A percentile compares a stretch with the other conserved stretches of the same genome.
Conservation (phyloP, 2,888 invertebrate species). For the Cryptocephalus primarius region DNA sequence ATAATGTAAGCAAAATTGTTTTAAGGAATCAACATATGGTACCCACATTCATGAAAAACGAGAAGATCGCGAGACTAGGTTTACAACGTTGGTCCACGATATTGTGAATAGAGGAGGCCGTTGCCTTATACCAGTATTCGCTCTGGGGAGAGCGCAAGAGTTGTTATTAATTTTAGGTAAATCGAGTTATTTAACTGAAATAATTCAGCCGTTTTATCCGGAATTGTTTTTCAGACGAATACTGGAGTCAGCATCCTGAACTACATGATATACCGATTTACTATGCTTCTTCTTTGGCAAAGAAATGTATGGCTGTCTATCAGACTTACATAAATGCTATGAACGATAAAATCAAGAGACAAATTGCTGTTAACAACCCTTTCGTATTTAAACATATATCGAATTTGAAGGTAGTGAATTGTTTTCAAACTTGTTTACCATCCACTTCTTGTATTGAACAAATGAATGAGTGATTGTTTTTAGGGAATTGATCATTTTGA, state of each 20-base stretch:
- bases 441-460: neutral
- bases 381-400: conserved; percentile 98
- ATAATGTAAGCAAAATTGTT: neutral
- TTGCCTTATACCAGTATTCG: conserved; percentile 97
- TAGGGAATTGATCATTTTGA: conserved; percentile 98
- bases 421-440: neutral
- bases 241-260: conserved; percentile 95
- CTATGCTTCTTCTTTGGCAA: conserved; percentile 97
- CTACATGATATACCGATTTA: conserved; percentile 98
- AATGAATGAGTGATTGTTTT: conserved; percentile 1
- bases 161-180: conserved; percentile 62
- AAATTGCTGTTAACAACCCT: conserved; percentile 96
- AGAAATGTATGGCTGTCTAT: conserved; percentile 99
- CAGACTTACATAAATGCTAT: conserved; percentile 99
- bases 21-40: conserved; percentile 93
- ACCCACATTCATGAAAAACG: conserved; percentile 98
- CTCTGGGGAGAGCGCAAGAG: conserved; percentile 94
- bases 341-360: conserved; percentile 93
- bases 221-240: conserved; percentile 63
- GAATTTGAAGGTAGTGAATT: conserved; percentile 66
- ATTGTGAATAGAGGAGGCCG: conserved; percentile 95
- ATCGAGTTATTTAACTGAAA: neutral
- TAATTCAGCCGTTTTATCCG: neutral
- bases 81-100: conserved; percentile 87
- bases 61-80: conserved; percentile 90